Percentiles rank a stretch among this genome's conserved stretches.
Evolutionary conservation across 2,113 vertebrate genomes (phyloP).

Genomic region (Osmerus mordax): DNA sequence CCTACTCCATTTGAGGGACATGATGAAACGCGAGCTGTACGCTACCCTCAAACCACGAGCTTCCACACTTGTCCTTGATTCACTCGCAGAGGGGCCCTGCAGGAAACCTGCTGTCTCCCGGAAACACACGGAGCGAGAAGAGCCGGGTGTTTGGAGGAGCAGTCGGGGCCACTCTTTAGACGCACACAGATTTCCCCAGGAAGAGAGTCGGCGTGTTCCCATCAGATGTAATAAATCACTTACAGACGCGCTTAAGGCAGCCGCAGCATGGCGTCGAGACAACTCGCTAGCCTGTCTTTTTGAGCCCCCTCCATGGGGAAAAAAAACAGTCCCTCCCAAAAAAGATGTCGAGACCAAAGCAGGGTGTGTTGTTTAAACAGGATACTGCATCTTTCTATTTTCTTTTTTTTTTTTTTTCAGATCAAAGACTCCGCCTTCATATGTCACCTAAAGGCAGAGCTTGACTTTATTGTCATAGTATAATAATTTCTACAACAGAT

Average conservation of each 20-base stretch:
- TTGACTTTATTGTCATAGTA: conserved; percentile 29
- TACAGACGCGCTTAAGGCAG: conserved; percentile 24
- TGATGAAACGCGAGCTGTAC: too few species aligned
- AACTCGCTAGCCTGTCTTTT: conserved; percentile 20
- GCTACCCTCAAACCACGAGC: too few species aligned
- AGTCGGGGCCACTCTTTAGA: background rate
- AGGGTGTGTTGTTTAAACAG: conserved; percentile 36
- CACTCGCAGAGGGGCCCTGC: background rate
- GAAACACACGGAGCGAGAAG: background rate
- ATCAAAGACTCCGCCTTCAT: conserved; percentile 35
- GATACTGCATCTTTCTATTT: conserved; percentile 52
- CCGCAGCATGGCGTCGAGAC: conserved; percentile 1
- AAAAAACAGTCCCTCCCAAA: conserved; percentile 6
- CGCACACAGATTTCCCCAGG: conserved; percentile 11
- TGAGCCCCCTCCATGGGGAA: conserved; percentile 11
- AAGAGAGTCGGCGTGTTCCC: conserved; percentile 15
- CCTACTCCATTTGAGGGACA: too few species aligned
- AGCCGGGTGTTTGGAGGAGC: background rate
- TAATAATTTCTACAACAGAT: conserved; percentile 30
- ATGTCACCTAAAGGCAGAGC: conserved; percentile 32
- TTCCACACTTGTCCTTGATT: too few species aligned
- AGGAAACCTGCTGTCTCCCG: background rate
- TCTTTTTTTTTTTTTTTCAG: conserved; percentile 6
- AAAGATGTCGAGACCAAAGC: conserved; percentile 19
- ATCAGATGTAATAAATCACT: conserved; percentile 33